phyloP scores from a whole-genome alignment of 1,140 invertebrate genomes.

The Drosophila sproati region DNA sequence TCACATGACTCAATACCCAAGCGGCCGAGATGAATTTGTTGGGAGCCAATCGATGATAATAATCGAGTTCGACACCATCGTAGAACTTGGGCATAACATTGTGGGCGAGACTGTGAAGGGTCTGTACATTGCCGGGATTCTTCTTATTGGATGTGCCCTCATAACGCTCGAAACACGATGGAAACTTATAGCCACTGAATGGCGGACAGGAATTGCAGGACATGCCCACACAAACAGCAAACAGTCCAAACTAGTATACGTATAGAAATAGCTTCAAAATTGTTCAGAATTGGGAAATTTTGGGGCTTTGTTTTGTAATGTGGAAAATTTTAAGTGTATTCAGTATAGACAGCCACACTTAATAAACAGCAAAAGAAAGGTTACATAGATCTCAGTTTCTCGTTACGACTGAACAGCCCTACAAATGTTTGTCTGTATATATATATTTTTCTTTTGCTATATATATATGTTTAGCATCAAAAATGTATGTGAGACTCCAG shows the following conservation, averaged over 20 bases:
- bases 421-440: not conserved
- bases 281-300: constrained; percentile 26
- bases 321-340: constrained; percentile 51
- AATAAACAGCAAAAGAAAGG: constrained; percentile 65
- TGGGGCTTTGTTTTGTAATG: constrained; percentile 26
- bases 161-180: constrained; percentile 62
- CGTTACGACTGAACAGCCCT: not conserved
- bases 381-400: constrained; percentile 55
- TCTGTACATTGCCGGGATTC: constrained; percentile 78
- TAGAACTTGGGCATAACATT: constrained; percentile 80
- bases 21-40: constrained; percentile 70
- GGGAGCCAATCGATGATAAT: constrained; percentile 66
- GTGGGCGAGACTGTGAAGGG: constrained; percentile 67
- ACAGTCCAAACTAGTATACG: not conserved
- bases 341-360: constrained; percentile 20
- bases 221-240: constrained; percentile 36
- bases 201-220: constrained; percentile 63
- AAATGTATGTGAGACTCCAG: constrained; percentile 45
- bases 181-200: constrained; percentile 46
- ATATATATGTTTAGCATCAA: constrained; percentile 33
- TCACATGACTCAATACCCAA: constrained; percentile 75
- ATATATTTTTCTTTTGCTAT: not conserved
- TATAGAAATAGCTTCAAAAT: constrained; percentile 5
- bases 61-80: constrained; percentile 77
- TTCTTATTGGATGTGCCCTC: constrained; percentile 48